A percentile compares a stretch with the other conserved stretches of the same genome.
Evolutionary conservation across 2,888 invertebrate species (phyloP).

Genomic region (Ischnura elegans): DNA sequence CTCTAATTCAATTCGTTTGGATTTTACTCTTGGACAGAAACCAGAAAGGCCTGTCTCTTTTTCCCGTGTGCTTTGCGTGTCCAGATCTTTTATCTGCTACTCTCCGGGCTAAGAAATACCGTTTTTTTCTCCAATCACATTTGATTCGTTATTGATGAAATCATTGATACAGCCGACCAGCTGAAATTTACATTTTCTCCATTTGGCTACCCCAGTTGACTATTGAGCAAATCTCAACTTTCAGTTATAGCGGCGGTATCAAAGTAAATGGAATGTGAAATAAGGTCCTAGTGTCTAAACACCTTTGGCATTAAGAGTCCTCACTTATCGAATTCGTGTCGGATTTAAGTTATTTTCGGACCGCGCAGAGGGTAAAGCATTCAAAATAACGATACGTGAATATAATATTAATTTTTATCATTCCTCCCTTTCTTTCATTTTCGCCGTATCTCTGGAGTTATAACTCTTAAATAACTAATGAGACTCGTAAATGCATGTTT

Average conservation of each 20-base stretch:
- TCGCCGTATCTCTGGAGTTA: no score
- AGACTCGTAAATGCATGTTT: no score
- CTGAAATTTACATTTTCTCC: constrained; percentile 16
- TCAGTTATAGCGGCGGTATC: background rate
- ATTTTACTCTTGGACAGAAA: background rate
- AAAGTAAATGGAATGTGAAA: background rate
- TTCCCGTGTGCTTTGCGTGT: constrained; percentile 4
- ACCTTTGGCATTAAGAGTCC: background rate
- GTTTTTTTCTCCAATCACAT: constrained; percentile 3
- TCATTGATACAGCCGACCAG: background rate
- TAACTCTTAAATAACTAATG: background rate
- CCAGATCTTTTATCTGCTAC: background rate
- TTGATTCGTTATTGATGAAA: constrained; percentile 36
- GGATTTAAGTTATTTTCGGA: background rate
- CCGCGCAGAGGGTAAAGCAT: no score
- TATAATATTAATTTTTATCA: no score
- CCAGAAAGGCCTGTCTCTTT: background rate
- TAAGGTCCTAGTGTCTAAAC: background rate
- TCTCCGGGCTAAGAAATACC: background rate
- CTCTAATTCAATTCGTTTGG: background rate
- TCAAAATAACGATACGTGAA: no score
- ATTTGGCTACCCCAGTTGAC: background rate
- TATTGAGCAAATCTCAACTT: background rate
- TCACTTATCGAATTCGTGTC: background rate
- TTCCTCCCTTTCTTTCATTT: no score